A percentile compares a stretch with the other conserved stretches of the same genome.
phyloP scores from a whole-genome alignment of 2,888 invertebrate genomes.

The Cheilosia soror region DNA sequence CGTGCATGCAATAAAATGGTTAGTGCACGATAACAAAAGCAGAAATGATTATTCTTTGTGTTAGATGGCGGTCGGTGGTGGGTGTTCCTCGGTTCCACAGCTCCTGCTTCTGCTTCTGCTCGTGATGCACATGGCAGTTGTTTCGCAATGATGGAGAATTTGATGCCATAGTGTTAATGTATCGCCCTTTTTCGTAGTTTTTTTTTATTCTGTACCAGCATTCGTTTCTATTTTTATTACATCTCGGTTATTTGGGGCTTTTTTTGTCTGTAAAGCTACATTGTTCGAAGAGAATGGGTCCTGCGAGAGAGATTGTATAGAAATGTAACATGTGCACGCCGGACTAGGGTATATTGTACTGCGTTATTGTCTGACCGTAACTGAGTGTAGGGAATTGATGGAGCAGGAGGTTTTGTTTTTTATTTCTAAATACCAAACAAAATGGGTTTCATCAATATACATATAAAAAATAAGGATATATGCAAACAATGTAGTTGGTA shows the following conservation, averaged over 20 bases:
- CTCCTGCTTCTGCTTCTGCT: slow-evolving; percentile 5
- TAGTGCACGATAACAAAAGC: slow-evolving; percentile 67
- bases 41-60: slow-evolving; percentile 49
- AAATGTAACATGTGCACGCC: slow-evolving; percentile 46
- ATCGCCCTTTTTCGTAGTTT: slow-evolving; percentile 6
- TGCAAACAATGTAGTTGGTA: slow-evolving; percentile 11
- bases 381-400: slow-evolving; percentile 20
- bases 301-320: slow-evolving; percentile 42
- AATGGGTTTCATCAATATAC: slow-evolving; percentile 6
- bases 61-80: background rate
- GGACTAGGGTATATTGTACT: slow-evolving; percentile 39
- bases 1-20: slow-evolving; percentile 69
- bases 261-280: slow-evolving; percentile 24
- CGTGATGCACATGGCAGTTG: slow-evolving; percentile 28
- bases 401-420: slow-evolving; percentile 1
- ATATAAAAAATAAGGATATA: background rate
- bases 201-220: too few species aligned
- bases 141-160: slow-evolving; percentile 43
- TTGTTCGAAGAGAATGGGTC: slow-evolving; percentile 53
- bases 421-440: background rate
- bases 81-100: background rate
- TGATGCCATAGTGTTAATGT: slow-evolving; percentile 64
- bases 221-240: slow-evolving; percentile 16
- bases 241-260: slow-evolving; percentile 23
- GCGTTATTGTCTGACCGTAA: slow-evolving; percentile 43